phyloP scores from a whole-genome alignment of 2,888 invertebrate genomes.

The Cerceris rybyensis region DNA sequence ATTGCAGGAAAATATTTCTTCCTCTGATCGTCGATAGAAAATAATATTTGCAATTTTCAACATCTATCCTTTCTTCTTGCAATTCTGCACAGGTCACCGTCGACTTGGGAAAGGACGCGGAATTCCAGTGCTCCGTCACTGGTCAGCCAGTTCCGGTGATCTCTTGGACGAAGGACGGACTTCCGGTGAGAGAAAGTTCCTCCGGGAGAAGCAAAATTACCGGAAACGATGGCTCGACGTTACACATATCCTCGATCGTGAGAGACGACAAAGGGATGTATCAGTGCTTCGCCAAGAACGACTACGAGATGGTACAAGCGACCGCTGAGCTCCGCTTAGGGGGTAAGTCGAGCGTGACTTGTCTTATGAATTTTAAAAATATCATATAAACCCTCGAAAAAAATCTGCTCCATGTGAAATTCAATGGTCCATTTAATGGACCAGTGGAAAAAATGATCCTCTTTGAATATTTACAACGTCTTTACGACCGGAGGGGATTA shows the following conservation, averaged over 20 bases:
- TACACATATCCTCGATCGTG: conserved; percentile 84
- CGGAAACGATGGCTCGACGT: conserved; percentile 76
- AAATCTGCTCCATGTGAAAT: too few relatives aligned
- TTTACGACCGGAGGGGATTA: conserved; percentile 31
- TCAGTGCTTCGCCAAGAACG: conserved; percentile 94
- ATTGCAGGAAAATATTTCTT: too few relatives aligned
- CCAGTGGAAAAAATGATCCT: neutral
- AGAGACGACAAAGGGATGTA: conserved; percentile 95
- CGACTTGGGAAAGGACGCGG: conserved; percentile 92
- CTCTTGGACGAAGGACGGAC: conserved; percentile 83
- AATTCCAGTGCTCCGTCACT: conserved; percentile 92
- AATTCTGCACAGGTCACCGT: conserved; percentile 85
- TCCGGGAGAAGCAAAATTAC: conserved; percentile 78
- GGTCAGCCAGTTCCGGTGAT: conserved; percentile 88
- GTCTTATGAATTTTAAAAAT: neutral
- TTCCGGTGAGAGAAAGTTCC: conserved; percentile 80
- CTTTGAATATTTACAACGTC: neutral
- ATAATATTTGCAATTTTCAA: too few relatives aligned
- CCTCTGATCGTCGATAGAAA: too few relatives aligned
- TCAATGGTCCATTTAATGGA: neutral
- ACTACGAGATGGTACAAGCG: conserved; percentile 92
- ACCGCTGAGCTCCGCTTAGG: conserved; percentile 91
- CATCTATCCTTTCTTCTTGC: too few relatives aligned
- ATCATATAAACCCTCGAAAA: too few relatives aligned
- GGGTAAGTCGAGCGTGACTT: conserved; percentile 82